phyloP scores from a whole-genome alignment of 2,888 invertebrate species.

The Brassicogethes aeneus region DNA sequence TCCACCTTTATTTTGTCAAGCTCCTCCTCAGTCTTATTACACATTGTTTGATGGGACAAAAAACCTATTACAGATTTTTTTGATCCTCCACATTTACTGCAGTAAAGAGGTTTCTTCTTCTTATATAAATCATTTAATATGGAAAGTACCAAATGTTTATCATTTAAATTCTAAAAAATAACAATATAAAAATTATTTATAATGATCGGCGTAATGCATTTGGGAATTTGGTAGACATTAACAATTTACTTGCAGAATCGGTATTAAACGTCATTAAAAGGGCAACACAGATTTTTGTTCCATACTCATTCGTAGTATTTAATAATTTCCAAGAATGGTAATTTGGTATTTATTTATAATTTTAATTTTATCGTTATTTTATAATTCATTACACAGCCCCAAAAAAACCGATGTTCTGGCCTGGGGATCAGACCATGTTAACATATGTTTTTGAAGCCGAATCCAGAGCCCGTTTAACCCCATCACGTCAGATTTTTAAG shows the following conservation, averaged over 20 bases:
- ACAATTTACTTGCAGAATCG: constrained; percentile 1
- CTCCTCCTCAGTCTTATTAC: constrained; percentile 50
- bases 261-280: not conserved
- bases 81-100: constrained; percentile 45
- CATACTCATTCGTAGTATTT: too few relatives aligned
- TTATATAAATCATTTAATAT: constrained; percentile 42
- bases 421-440: too few relatives aligned
- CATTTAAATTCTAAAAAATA: constrained; percentile 43
- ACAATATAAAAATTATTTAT: constrained; percentile 3
- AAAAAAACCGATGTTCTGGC: too few relatives aligned
- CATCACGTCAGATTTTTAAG: too few relatives aligned
- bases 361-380: too few relatives aligned
- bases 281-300: not conserved
- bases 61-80: constrained; percentile 50
- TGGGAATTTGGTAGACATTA: too few relatives aligned
- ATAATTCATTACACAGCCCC: too few relatives aligned
- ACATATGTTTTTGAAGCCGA: too few relatives aligned
- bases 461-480: too few relatives aligned
- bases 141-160: constrained; percentile 41
- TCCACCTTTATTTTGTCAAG: constrained; percentile 40
- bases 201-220: constrained; percentile 2
- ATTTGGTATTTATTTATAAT: too few relatives aligned
- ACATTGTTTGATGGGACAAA: constrained; percentile 51
- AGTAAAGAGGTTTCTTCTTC: constrained; percentile 41
- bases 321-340: too few relatives aligned